phyloP scores from a whole-genome alignment of 2,888 invertebrate species.

The Muschampia staudingeri region DNA sequence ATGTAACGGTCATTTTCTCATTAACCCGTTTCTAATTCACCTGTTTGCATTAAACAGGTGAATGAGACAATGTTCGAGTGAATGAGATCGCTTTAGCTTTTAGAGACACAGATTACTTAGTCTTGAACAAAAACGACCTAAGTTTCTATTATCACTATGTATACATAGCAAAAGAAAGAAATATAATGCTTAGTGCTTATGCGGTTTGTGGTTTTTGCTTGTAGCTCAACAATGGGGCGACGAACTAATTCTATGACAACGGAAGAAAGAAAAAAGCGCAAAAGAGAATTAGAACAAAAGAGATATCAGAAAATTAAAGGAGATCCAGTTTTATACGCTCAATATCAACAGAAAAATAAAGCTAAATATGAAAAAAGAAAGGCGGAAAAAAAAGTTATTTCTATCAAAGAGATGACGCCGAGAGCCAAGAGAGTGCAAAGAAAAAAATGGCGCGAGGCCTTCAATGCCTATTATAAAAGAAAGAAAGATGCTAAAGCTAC shows the following conservation, averaged over 20 bases:
- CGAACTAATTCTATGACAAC: neutral
- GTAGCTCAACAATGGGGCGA: neutral
- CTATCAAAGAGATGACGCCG: neutral
- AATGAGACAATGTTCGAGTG: neutral
- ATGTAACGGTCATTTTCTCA: constrained; percentile 38
- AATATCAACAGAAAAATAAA: constrained; percentile 16
- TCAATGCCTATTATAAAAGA: too few species aligned
- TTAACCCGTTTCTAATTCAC: constrained; percentile 39
- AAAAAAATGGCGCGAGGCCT: too few species aligned
- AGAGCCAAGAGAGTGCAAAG: neutral
- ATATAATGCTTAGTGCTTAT: neutral
- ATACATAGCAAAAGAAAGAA: neutral
- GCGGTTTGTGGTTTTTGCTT: neutral
- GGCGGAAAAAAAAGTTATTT: neutral
- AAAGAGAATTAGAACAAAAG: neutral
- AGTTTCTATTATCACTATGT: neutral
- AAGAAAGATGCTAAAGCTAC: too few species aligned
- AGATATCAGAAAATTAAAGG: neutral
- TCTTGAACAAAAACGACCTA: neutral
- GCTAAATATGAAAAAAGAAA: neutral
- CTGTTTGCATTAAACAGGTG: constrained; percentile 13
- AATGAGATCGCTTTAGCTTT: constrained; percentile 1
- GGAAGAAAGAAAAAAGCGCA: neutral
- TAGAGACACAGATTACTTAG: too few species aligned
- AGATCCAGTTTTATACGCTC: neutral